phyloP scores from a whole-genome alignment of 2,888 invertebrate species.

The Pristionchus arcanus region DNA sequence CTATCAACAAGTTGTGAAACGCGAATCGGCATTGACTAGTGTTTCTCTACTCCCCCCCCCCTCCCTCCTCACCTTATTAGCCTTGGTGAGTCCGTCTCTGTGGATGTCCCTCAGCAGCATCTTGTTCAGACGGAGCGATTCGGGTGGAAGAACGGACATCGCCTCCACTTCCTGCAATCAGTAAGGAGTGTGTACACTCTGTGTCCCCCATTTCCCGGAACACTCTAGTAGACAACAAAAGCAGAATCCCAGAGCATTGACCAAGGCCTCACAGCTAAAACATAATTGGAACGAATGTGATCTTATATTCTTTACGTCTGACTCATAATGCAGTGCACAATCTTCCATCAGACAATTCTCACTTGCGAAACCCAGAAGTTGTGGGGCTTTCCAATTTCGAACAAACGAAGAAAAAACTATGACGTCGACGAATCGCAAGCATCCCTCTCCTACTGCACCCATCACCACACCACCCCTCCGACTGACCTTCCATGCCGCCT shows the following conservation, averaged over 20 bases:
- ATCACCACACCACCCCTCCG: constrained; percentile 5
- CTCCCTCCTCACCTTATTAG: constrained; percentile 71
- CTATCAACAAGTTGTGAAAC: no score
- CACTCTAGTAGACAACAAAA: no score
- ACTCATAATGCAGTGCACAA: no score
- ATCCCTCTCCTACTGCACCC: neutral
- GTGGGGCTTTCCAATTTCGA: neutral
- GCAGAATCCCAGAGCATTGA: no score
- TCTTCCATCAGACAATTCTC: neutral
- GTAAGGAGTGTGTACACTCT: no score
- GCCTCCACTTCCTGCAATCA: constrained; percentile 51
- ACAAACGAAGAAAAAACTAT: no score
- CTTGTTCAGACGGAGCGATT: constrained; percentile 86
- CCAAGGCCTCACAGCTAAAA: no score
- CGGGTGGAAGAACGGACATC: constrained; percentile 71
- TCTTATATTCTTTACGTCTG: no score
- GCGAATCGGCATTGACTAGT: no score
- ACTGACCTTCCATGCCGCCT: constrained; percentile 40
- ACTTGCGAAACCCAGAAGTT: neutral
- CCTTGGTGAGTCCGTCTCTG: constrained; percentile 81
- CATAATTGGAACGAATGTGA: no score
- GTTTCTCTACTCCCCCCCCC: neutral
- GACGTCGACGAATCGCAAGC: neutral
- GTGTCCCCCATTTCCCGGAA: no score
- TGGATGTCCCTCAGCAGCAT: constrained; percentile 85